phyloP scores from a whole-genome alignment of 2,888 invertebrate genomes.

The Metacarcinus magister region DNA sequence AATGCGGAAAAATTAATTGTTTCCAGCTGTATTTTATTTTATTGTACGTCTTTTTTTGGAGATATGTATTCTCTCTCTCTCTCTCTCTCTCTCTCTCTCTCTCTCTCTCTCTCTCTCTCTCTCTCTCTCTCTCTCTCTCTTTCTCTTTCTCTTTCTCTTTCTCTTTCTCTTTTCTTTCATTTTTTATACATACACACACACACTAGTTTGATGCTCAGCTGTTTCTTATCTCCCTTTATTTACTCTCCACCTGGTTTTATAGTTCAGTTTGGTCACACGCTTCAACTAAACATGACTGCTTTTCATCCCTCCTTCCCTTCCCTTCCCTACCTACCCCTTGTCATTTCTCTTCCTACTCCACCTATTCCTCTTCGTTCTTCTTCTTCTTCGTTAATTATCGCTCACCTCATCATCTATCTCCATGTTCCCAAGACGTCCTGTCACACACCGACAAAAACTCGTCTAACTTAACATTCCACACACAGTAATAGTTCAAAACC shows the following conservation, averaged over 20 bases:
- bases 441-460: too few species aligned
- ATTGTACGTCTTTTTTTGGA: neutral
- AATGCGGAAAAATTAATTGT: constrained; percentile 15
- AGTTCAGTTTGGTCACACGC: too few species aligned
- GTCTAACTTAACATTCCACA: neutral
- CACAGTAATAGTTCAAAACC: neutral
- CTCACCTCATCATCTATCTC: neutral
- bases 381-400: neutral
- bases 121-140: neutral
- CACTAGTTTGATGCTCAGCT: too few species aligned
- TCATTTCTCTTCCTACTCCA: neutral
- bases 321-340: neutral
- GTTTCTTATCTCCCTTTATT: too few species aligned
- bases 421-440: neutral
- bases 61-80: neutral
- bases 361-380: too few species aligned
- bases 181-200: neutral
- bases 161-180: neutral
- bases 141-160: neutral
- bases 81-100: neutral
- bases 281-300: too few species aligned
- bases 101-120: neutral
- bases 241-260: too few species aligned
- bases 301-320: neutral
- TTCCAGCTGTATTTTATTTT: constrained; percentile 12